Base-by-base conservation (phyloP, 2,797 vertebrate genomes). In the Pelobates cultripes region DNA sequence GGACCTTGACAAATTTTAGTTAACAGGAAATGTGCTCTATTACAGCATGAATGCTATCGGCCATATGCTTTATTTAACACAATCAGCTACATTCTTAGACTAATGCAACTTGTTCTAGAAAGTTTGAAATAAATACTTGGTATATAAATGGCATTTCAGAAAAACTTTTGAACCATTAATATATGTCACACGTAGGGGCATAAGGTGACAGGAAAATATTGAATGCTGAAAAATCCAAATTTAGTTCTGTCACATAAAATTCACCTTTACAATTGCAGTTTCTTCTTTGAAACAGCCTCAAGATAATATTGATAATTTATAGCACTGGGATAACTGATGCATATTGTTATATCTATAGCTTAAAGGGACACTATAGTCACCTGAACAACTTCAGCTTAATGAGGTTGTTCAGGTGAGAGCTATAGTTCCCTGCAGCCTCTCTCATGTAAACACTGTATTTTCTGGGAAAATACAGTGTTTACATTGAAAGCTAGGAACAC, bases 81-180 rank as follows among this genome's bases (percentile, higher is more conserved):
- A 7, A 43, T 28, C 68, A 45, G 47, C 47, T 44, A 44, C 66
- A n/a, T n/a, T 70, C 14, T 42, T 57, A 57, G 43, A 70, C 68
- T 44, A 44, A 70, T 70, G 68, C 6, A 70, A n/a, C 68, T 70
- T 45, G 43, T 70, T 43, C 43, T 14, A n/a, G 68, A 14, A 70
- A 44, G 43, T 70, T 70, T 70, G 43, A 70, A 70, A 70, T 12
- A 70, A 44, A 70, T 70, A 42, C 41, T 42, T 68, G 68, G 68
- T 45, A 70, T 70, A 70, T 70, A 70, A 68, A 68, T 12, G 4
- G 13, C 43, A 15, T 45, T 6, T 44, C 14, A 70, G 28, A 14
- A 70, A 45, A 45, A 70, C 68, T 44, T 70, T 70, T 70, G 43
- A 70, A 44, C 14, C 68, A 70, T 70, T 44, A 70, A 14, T 70